phyloP scores from a whole-genome alignment of 1,140 invertebrate genomes.

The Riptortus pedestris region DNA sequence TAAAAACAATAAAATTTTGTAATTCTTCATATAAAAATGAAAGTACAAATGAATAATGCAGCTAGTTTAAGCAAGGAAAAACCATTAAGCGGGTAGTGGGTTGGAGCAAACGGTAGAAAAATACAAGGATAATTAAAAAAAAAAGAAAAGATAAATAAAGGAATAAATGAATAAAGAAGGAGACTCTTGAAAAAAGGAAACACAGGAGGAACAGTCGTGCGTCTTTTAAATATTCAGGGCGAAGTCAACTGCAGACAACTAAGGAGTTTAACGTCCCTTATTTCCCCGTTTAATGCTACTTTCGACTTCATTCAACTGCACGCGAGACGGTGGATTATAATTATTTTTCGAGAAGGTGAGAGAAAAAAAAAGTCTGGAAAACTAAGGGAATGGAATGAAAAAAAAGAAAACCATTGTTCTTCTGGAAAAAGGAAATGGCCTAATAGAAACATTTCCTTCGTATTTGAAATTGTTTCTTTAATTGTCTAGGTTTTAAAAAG shows the following conservation, averaged over 20 bases:
- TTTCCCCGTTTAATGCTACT: neutral
- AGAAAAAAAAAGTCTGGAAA: neutral
- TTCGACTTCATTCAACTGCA: neutral
- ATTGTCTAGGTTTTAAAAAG: too few species aligned
- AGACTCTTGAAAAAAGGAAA: neutral
- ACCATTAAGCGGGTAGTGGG: too few species aligned
- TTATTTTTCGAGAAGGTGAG: neutral
- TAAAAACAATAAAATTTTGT: too few species aligned
- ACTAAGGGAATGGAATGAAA: too few species aligned
- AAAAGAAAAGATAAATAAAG: neutral
- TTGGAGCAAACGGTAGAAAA: too few species aligned
- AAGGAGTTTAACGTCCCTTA: neutral
- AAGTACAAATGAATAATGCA: too few species aligned
- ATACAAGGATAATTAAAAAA: constrained; percentile 1
- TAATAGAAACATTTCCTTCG: too few species aligned
- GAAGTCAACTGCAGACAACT: neutral
- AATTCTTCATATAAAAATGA: too few species aligned
- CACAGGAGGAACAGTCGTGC: neutral
- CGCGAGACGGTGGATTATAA: neutral
- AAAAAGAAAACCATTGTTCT: too few species aligned
- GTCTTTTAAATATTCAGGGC: neutral
- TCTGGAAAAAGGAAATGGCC: too few species aligned
- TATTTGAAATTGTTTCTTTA: too few species aligned
- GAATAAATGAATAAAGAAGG: constrained; percentile 1
- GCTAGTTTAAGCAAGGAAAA: too few species aligned